Conservation (phyloP, 2,113 vertebrate genomes). For the Myotis yumanensis region DNA sequence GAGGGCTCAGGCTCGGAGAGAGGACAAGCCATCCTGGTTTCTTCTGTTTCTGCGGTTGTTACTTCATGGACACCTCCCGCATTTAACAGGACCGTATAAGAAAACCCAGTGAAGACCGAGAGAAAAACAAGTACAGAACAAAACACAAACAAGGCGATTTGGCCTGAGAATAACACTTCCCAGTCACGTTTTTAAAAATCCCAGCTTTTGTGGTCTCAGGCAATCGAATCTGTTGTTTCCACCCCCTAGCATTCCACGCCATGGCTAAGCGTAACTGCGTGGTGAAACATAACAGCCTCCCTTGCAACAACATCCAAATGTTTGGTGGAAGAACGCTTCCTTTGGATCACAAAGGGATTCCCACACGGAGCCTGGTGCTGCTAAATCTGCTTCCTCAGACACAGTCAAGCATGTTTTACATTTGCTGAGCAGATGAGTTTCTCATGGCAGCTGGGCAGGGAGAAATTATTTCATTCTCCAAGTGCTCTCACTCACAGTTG, state of each 20-base stretch:
- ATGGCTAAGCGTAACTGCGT: rapidly evolving
- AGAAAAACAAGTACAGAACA: neutral
- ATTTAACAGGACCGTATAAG: neutral
- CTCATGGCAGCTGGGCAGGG: neutral
- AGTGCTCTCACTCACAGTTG: neutral
- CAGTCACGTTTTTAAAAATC: neutral
- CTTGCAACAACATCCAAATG: neutral
- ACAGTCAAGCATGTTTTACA: neutral
- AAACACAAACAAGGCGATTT: neutral
- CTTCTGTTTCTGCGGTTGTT: neutral
- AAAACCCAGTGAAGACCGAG: neutral
- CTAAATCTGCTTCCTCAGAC: neutral
- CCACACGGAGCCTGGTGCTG: neutral
- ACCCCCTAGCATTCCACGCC: neutral
- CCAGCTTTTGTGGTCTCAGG: neutral
- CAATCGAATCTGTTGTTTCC: neutral
- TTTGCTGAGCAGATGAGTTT: neutral
- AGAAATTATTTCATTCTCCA: slow-evolving; percentile 5
- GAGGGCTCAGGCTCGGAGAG: neutral
- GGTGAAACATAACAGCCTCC: neutral
- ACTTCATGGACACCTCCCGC: neutral
- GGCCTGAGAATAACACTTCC: neutral
- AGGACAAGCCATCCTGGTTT: neutral
- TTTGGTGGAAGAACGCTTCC: neutral
- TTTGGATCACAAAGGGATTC: slow-evolving; percentile 36